phyloP scores from a whole-genome alignment of 2,113 vertebrate species.

The Scomber colias region DNA sequence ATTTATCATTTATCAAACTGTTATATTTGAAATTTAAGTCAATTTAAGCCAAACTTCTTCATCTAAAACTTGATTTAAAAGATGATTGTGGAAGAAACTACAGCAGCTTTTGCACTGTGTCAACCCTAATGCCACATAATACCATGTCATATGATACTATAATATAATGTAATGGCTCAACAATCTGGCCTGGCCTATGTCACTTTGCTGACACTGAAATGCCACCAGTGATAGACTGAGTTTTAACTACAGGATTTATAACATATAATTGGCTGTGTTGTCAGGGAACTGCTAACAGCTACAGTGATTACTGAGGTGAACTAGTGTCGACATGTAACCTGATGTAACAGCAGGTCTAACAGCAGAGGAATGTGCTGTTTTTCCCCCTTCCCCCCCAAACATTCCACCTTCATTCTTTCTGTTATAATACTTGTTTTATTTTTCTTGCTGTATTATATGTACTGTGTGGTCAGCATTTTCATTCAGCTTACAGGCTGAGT shows the following conservation, averaged over 20 bases:
- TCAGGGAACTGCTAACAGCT: not conserved
- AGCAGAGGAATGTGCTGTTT: not conserved
- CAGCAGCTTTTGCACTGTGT: not conserved
- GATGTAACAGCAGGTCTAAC: not conserved
- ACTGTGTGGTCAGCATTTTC: slow-evolving; percentile 49
- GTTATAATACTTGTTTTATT: slow-evolving; percentile 12
- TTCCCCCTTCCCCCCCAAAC: not conserved
- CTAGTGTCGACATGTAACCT: slow-evolving; percentile 2
- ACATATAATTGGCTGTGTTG: not conserved
- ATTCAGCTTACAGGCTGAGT: not conserved
- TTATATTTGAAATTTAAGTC: not conserved
- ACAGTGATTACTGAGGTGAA: not conserved
- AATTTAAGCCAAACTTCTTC: not conserved
- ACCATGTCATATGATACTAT: not conserved
- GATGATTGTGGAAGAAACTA: no score
- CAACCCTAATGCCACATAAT: not conserved
- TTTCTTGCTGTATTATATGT: slow-evolving; percentile 25
- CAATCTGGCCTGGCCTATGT: no score
- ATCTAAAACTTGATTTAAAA: no score
- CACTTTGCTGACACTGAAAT: no score
- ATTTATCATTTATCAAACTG: not conserved
- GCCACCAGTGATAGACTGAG: no score
- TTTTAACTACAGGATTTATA: not conserved
- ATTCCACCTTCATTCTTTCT: not conserved
- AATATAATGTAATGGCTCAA: not conserved